These are phyloP conservation scores for Phaethon lepturus DNA, from an alignment of 2,113 vertebrate species.

Conservation along the genomic window DNA sequence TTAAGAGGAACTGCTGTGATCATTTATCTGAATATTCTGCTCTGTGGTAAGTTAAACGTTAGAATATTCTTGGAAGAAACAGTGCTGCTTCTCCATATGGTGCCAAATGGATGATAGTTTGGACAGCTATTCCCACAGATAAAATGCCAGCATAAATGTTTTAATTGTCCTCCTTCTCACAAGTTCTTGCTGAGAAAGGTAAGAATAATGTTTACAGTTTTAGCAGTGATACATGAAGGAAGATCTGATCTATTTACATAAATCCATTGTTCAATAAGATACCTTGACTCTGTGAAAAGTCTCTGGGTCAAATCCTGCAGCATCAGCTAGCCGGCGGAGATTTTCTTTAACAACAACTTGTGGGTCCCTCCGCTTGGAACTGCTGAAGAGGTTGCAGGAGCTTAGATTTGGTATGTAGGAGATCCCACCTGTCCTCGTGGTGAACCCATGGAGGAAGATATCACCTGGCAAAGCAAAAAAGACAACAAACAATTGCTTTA, in stretches of 20 bases:
- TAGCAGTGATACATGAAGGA: neutral
- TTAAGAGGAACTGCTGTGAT: neutral
- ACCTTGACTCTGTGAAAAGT: slow-evolving; percentile 87
- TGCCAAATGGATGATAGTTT: neutral
- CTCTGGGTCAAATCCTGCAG: slow-evolving; percentile 84
- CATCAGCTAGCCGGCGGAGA: slow-evolving; percentile 80
- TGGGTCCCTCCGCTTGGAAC: slow-evolving; percentile 85
- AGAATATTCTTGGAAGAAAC: neutral
- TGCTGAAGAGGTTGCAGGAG: slow-evolving; percentile 92
- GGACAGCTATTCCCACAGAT: neutral
- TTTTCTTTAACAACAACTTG: slow-evolving; percentile 86
- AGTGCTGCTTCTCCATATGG: neutral
- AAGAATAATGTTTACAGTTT: neutral
- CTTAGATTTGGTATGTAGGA: slow-evolving; percentile 87
- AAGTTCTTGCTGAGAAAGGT: neutral
- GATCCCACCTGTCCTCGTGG: slow-evolving; percentile 87
- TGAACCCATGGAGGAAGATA: slow-evolving; percentile 92
- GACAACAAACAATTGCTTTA: neutral
- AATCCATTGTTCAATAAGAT: neutral
- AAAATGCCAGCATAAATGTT: neutral
- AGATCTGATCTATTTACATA: neutral
- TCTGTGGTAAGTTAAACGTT: neutral
- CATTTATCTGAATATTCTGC: neutral
- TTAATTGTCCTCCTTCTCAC: neutral
- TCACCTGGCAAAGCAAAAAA: slow-evolving; percentile 65